These are phyloP conservation scores for Sander lucioperca DNA, from an alignment of 2,113 vertebrate genomes.

Conservation along the genomic window DNA sequence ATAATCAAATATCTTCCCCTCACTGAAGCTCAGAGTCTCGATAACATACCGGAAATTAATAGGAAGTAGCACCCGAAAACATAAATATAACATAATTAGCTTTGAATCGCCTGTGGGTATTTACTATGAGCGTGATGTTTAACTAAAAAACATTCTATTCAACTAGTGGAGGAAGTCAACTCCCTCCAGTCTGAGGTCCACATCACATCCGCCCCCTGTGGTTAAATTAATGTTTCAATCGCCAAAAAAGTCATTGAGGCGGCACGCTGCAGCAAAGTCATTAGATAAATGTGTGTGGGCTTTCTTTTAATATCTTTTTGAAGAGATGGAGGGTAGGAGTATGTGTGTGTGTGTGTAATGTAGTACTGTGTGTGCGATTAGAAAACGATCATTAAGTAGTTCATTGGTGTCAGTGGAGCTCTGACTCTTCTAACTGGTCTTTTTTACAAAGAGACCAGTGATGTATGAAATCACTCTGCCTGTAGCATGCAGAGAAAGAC, in stretches of 20 bases:
- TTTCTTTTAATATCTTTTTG: not conserved
- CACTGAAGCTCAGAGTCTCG: not conserved
- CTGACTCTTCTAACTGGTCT: slow-evolving; percentile 8
- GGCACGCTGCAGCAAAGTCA: not conserved
- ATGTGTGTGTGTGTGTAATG: not conserved
- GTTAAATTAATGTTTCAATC: slow-evolving; percentile 26
- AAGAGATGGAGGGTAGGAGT: not conserved
- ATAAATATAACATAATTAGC: slow-evolving; percentile 44
- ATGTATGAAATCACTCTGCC: slow-evolving; percentile 48
- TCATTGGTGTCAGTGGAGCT: slow-evolving; percentile 16
- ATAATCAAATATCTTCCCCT: slow-evolving; percentile 29
- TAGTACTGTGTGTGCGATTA: not conserved
- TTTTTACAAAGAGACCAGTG: slow-evolving; percentile 17
- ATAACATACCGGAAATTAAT: slow-evolving; percentile 36
- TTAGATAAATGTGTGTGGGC: not conserved
- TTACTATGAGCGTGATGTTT: slow-evolving; percentile 29
- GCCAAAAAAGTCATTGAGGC: slow-evolving; percentile 24
- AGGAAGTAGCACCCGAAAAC: slow-evolving; percentile 12
- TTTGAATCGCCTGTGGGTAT: slow-evolving; percentile 32
- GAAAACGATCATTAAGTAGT: slow-evolving; percentile 36
- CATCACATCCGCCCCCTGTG: not conserved
- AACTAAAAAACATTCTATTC: slow-evolving; percentile 20
- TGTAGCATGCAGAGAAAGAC: not conserved
- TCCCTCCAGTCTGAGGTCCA: slow-evolving; percentile 21
- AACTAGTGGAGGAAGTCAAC: not conserved